A percentile compares a stretch with the other conserved stretches of the same genome.
phyloP scores from a whole-genome alignment of 2,113 vertebrate genomes.

The Eupsittula cactorum region DNA sequence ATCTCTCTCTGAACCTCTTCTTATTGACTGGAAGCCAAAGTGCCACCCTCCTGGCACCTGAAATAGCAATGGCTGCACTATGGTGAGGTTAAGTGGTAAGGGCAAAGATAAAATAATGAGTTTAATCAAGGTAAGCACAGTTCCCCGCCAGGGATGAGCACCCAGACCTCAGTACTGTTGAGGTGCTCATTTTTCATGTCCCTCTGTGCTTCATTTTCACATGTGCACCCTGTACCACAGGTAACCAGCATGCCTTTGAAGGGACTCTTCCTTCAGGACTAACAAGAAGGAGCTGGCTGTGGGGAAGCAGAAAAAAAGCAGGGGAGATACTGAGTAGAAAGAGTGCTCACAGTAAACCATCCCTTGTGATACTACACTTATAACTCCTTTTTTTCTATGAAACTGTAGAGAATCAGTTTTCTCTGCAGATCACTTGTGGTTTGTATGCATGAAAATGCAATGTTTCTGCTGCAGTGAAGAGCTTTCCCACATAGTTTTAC shows the following conservation, averaged over 20 bases:
- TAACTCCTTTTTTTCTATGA: neutral
- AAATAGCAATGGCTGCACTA: neutral
- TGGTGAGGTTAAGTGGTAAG: neutral
- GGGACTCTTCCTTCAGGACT: neutral
- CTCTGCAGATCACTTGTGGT: neutral
- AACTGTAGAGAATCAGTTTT: slow-evolving; percentile 39
- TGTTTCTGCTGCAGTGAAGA: slow-evolving; percentile 36
- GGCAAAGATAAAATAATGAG: neutral
- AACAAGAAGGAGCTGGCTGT: neutral
- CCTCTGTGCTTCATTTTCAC: neutral
- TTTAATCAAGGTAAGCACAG: neutral
- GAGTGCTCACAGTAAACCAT: neutral
- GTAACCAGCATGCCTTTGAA: neutral
- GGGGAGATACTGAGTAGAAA: neutral
- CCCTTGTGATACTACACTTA: neutral
- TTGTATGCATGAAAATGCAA: slow-evolving; percentile 44
- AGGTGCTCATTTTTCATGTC: neutral
- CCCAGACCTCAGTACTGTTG: neutral
- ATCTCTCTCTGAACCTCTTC: neutral
- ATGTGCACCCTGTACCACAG: fast-evolving
- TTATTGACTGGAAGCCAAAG: neutral
- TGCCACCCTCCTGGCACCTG: neutral
- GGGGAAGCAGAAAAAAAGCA: neutral
- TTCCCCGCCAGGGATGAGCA: neutral
- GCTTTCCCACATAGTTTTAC: neutral